phyloP scores from a whole-genome alignment of 2,888 invertebrate species.

The Eremobia ochroleuca region DNA sequence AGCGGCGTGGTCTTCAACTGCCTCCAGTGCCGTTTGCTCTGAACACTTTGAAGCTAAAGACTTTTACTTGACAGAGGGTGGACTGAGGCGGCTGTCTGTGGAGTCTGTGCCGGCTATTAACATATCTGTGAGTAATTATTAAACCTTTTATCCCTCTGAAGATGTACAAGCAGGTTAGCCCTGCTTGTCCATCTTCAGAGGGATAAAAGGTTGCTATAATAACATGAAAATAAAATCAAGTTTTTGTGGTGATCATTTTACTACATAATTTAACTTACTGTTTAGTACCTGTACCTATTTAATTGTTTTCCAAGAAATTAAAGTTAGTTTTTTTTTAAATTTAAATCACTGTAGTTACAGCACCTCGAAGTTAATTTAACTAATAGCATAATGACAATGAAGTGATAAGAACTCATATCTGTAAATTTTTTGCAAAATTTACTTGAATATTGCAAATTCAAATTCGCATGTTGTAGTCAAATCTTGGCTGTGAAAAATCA shows the following conservation, averaged over 20 bases:
- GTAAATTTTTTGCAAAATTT: too few species aligned
- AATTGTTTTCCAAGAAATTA: not conserved
- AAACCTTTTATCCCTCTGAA: not conserved
- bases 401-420: too few species aligned
- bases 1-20: slow-evolving; percentile 79
- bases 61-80: slow-evolving; percentile 84
- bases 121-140: slow-evolving; percentile 80
- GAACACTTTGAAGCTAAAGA: slow-evolving; percentile 82
- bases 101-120: slow-evolving; percentile 82
- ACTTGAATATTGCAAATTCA: too few species aligned
- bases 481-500: too few species aligned
- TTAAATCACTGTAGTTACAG: too few species aligned
- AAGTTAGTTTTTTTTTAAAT: not conserved
- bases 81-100: slow-evolving; percentile 78
- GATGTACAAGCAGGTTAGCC: not conserved
- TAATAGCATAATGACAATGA: too few species aligned
- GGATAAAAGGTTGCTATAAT: too few species aligned
- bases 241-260: not conserved
- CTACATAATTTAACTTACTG: not conserved
- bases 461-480: too few species aligned
- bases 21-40: slow-evolving; percentile 83
- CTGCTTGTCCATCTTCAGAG: too few species aligned
- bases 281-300: not conserved
- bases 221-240: not conserved
- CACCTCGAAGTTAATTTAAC: too few species aligned